Evolutionary conservation across 2,888 invertebrate species (phyloP), one percentile per base, ranked within the genome.

Genomic region (Nineta flava): DNA sequence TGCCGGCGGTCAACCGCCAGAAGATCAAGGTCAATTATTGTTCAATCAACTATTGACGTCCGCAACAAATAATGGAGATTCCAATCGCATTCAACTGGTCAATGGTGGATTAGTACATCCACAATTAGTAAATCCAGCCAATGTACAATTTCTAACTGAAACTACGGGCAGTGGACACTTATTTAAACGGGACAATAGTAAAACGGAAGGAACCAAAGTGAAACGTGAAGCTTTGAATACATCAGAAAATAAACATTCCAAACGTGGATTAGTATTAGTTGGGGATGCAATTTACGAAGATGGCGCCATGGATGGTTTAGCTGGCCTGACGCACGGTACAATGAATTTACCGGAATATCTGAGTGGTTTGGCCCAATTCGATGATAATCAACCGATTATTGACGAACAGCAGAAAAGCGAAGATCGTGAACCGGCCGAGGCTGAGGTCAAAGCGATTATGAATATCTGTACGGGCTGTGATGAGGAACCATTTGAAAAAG

Each of bases 361-460:
- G 34, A 67, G 68, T 47, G 85, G 86, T 1, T 68, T 86, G 21
- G 80, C 84, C 1, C 81, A 79, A 50, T 81, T 81, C 38, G 83
- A 83, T 0, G 75, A 80, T 7, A 79, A 78, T 53, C 62, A 74
- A 45, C 75, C 76, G 1, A 69, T 77, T 49, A 55, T 65, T 4
- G 71, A 74, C 55, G 68, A 77, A 54, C 81, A 82, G 57, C 79
- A 76, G 53, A 71, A 79, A 56, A 70, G 69, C 48, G 82, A 85
- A 52, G 86, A 84, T 58, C 72, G 83, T 41, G 87, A 87, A 58
- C 86, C 87, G 0, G 87, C 87, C 1, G 87, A 87, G 62, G 85
- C 81, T 31, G 87, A 87, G 64, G 87, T 87, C 0, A 80, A 74
- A 57, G 83, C 83, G 9, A 85, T 87, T 1, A 82, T 87, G 81